phyloP scores from a whole-genome alignment of 1,140 invertebrate species.

The Neuroterus valhalla region DNA sequence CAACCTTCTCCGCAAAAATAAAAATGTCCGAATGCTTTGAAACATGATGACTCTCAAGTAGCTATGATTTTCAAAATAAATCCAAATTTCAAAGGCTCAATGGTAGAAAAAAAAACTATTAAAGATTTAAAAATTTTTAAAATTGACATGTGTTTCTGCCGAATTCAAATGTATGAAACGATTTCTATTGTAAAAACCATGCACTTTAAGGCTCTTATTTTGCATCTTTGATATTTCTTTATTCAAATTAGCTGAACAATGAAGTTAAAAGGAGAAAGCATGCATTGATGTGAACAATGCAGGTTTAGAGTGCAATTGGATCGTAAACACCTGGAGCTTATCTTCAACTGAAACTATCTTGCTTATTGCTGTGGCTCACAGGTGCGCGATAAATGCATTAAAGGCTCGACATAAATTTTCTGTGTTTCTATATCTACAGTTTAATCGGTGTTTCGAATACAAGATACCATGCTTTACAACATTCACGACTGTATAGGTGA shows the following conservation, averaged over 20 bases:
- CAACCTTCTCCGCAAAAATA: too few relatives aligned
- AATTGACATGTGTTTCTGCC: too few relatives aligned
- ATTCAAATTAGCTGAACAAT: background rate
- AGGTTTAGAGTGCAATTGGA: conserved; percentile 12
- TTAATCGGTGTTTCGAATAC: background rate
- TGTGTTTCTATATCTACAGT: conserved; percentile 19
- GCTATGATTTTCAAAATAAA: too few relatives aligned
- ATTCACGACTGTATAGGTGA: background rate
- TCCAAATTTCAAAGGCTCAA: too few relatives aligned
- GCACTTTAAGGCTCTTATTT: background rate
- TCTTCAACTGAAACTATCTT: conserved; percentile 29
- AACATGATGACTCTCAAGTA: too few relatives aligned
- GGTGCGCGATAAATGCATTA: conserved; percentile 23
- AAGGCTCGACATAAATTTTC: conserved; percentile 3
- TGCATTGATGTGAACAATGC: background rate
- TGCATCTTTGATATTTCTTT: background rate
- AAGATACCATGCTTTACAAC: background rate
- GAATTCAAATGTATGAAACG: too few relatives aligned
- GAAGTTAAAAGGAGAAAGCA: background rate
- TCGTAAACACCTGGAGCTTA: conserved; percentile 25
- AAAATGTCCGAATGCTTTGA: too few relatives aligned
- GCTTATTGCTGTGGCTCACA: conserved; percentile 22
- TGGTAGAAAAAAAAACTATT: too few relatives aligned
- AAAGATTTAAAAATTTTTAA: too few relatives aligned
- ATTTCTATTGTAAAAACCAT: too few relatives aligned